Conservation (phyloP, 2,113 vertebrate genomes). For the Rhinogobius similis region DNA sequence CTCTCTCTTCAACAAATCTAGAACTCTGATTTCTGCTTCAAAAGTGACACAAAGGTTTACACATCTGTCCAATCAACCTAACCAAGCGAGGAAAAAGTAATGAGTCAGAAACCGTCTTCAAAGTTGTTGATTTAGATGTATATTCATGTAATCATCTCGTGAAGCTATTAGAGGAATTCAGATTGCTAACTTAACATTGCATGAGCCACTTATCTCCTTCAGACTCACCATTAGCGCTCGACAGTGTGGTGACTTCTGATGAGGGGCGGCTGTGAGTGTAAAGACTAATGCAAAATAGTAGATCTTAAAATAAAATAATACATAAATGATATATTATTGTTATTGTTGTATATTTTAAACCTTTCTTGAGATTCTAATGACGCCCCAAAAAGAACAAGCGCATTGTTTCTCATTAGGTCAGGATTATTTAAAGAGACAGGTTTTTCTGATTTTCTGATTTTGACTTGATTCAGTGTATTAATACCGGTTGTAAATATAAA, state of each 20-base stretch:
- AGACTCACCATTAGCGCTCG: background rate
- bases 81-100: background rate
- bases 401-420: background rate
- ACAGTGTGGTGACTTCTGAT: background rate
- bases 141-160: conserved; percentile 7
- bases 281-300: background rate
- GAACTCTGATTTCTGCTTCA: too few species aligned
- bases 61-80: background rate
- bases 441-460: too few species aligned
- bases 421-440: too few species aligned
- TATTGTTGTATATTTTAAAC: background rate
- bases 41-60: background rate
- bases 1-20: too few species aligned
- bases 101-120: background rate
- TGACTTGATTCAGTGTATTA: too few species aligned
- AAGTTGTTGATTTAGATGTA: background rate
- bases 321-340: background rate
- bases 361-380: background rate
- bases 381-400: background rate
- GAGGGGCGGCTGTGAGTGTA: background rate
- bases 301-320: background rate
- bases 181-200: background rate
- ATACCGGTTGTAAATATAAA: too few species aligned
- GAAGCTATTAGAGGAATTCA: background rate
- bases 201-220: conserved; percentile 1